These are phyloP conservation scores for Eupeodes latifasciatus DNA, from an alignment of 2,888 invertebrate species.

Conservation along the genomic window DNA sequence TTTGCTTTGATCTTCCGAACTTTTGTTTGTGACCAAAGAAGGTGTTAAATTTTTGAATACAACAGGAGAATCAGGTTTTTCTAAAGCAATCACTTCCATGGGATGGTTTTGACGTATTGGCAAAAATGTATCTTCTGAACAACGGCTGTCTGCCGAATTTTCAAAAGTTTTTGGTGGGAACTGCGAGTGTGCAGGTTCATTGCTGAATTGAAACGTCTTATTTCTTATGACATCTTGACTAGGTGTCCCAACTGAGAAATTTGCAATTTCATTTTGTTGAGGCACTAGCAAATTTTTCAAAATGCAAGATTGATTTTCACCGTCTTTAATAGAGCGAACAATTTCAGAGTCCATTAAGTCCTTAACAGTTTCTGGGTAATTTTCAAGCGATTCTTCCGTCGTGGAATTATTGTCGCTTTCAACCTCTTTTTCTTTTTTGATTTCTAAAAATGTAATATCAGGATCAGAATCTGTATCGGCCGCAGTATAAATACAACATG, in stretches of 20 bases:
- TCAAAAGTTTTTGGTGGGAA: background rate
- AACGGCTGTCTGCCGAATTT: background rate
- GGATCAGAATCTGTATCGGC: background rate
- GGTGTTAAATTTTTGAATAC: too few species aligned
- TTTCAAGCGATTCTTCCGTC: too few species aligned
- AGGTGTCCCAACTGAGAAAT: too few species aligned
- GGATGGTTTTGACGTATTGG: background rate
- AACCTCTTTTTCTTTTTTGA: background rate
- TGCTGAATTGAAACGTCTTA: background rate
- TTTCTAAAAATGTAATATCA: background rate
- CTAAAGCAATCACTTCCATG: background rate
- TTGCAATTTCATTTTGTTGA: background rate
- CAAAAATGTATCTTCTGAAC: background rate
- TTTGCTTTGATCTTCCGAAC: too few species aligned
- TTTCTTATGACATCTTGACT: background rate
- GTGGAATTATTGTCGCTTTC: background rate
- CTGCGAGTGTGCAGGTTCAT: background rate
- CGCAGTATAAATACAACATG: constrained; percentile 39
- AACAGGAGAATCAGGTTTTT: background rate
- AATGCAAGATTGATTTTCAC: background rate
- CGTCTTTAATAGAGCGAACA: background rate
- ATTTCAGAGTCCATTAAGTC: background rate
- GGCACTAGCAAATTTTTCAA: background rate
- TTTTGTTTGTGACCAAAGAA: too few species aligned
- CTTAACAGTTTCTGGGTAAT: background rate